These are phyloP conservation scores for Zosterops japonicus DNA, from an alignment of 2,113 vertebrate species.

Conservation along the genomic window DNA sequence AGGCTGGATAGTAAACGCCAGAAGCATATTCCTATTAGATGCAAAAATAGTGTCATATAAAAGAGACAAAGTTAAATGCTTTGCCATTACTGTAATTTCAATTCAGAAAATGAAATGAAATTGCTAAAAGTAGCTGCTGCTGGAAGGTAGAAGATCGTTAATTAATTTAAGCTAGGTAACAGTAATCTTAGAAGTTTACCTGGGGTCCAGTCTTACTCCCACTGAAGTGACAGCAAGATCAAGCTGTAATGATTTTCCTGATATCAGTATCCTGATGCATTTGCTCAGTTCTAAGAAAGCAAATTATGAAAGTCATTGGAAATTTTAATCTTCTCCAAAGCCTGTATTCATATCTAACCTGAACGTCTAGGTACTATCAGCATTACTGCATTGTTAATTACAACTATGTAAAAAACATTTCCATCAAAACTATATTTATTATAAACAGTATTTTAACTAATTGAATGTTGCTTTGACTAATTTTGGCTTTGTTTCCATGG, in stretches of 20 bases:
- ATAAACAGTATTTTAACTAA: background rate
- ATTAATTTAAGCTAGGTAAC: slow-evolving; percentile 25
- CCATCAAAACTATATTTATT: background rate
- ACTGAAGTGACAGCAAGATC: background rate
- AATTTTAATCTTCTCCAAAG: slow-evolving; percentile 1
- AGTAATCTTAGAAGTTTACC: background rate
- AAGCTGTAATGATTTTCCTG: background rate
- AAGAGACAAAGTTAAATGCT: slow-evolving; percentile 28
- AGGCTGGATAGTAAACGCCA: slow-evolving; percentile 14
- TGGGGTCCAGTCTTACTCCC: background rate
- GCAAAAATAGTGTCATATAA: slow-evolving; percentile 28
- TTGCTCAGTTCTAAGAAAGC: background rate
- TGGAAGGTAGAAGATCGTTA: background rate
- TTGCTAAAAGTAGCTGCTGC: slow-evolving; percentile 11
- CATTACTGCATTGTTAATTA: slow-evolving; percentile 36
- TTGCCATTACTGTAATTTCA: slow-evolving; percentile 31
- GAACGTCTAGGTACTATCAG: background rate
- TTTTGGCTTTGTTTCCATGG: background rate
- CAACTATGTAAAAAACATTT: background rate
- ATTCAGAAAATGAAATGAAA: slow-evolving; percentile 7
- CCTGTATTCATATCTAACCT: background rate
- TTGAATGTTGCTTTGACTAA: background rate
- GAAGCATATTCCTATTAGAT: slow-evolving; percentile 14
- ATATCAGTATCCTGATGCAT: background rate
- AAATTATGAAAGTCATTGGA: slow-evolving; percentile 6